Evolutionary conservation across 1,140 invertebrate species (phyloP).

Genomic region (Diabrotica virgifera): DNA sequence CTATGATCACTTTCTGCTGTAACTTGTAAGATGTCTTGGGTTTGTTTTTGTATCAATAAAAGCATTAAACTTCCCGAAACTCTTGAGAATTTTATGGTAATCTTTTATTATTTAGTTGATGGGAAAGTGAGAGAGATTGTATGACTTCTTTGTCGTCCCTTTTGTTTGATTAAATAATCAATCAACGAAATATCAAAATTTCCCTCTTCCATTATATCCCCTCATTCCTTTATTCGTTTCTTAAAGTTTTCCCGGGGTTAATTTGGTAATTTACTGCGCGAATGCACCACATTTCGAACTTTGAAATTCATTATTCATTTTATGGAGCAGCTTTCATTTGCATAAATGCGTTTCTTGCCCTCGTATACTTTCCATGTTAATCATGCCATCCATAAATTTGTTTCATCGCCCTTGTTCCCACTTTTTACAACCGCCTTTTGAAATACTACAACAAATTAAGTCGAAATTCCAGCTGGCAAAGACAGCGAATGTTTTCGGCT

Average conservation of each 20-base stretch:
- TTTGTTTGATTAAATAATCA: too few relatives aligned
- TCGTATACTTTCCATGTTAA: slow-evolving; percentile 8
- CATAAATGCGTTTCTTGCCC: slow-evolving; percentile 34
- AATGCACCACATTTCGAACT: slow-evolving; percentile 32
- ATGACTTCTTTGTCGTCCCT: too few relatives aligned
- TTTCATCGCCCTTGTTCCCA: not conserved
- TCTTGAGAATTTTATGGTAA: too few relatives aligned
- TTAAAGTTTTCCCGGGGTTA: slow-evolving; percentile 24
- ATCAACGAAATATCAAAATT: too few relatives aligned
- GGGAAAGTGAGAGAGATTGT: too few relatives aligned
- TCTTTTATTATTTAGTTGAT: too few relatives aligned
- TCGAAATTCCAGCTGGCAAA: not conserved
- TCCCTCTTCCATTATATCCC: not conserved
- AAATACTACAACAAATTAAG: slow-evolving; percentile 3
- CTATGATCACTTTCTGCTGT: too few relatives aligned
- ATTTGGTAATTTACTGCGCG: slow-evolving; percentile 38
- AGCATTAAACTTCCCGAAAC: too few relatives aligned
- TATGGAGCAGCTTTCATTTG: slow-evolving; percentile 29
- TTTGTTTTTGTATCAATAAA: too few relatives aligned
- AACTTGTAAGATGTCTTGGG: too few relatives aligned
- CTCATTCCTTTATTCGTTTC: not conserved
- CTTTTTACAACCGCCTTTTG: not conserved
- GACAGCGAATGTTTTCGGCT: too few relatives aligned
- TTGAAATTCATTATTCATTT: slow-evolving; percentile 37
- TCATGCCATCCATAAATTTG: slow-evolving; percentile 12